Evolutionary conservation across 1,140 invertebrate genomes (phyloP), one percentile per base, ranked within the genome.

Genomic region (Neomicropteryx cornuta): DNA sequence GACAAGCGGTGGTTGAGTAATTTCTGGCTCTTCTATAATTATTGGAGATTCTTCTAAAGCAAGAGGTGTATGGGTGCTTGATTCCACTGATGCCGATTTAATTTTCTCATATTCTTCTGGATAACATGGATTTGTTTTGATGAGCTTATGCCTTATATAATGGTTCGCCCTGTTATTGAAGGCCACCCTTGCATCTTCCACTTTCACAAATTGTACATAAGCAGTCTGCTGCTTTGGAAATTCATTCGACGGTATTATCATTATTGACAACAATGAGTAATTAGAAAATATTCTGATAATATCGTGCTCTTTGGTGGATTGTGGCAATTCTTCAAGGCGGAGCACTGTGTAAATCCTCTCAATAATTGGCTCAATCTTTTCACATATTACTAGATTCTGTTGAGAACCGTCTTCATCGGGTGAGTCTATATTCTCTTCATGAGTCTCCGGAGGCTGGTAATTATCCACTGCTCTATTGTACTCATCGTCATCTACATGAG

Each of bases 281-380:
- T 79, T 76, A 4, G 73, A 75, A 50, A 88, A 87, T 33, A 83
- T 69, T 47, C 83, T 81, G 14, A 79, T 73, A 5, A 90, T 76
- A 45, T 88, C 84, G 41, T 81, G 74, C 49, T 86, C 81, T 52
- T 80, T 83, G 23, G 77, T 75, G 44, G 77, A 77, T n/a, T 74
- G 71, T 0, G 85, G 84, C 13, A 88, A 46, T 29, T 85, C 80
- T 33, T 77, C 69, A 1, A 88, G 47, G 39, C 75, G 67, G 0
- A 88, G 55, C 5, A 79, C 76, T 5, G 57, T 64, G n/a, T 69
- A 76, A 0, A 47, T 31, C 4, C 53, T 20, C 5, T 45, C 45
- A 2, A n/a, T n/a, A n/a, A 21, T 11, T n/a, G 19, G 31, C 3
- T 47, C 46, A n/a, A 42, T 39, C 4, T 38, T 33, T 23, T 47